phyloP scores from a whole-genome alignment of 2,888 invertebrate genomes.

The Sylvicola cinctus region DNA sequence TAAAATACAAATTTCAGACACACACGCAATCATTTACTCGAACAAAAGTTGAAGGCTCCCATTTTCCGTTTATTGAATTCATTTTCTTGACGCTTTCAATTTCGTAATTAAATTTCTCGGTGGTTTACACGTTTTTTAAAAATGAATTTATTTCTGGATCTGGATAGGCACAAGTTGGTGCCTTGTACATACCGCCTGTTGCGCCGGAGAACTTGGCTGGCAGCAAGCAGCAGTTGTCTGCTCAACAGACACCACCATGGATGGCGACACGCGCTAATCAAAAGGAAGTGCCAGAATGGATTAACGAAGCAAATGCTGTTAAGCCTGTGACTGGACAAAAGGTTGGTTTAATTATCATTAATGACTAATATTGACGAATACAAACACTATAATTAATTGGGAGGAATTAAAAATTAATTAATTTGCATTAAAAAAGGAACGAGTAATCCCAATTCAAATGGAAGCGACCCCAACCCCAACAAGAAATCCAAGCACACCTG shows the following conservation, averaged over 20 bases:
- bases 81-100: too few relatives aligned
- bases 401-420: not conserved
- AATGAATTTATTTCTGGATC: too few relatives aligned
- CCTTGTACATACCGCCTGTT: slow-evolving; percentile 34
- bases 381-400: too few relatives aligned
- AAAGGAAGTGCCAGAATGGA: slow-evolving; percentile 22
- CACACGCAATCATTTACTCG: too few relatives aligned
- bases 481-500: slow-evolving; percentile 14
- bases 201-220: slow-evolving; percentile 19
- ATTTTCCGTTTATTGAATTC: too few relatives aligned
- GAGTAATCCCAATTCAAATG: slow-evolving; percentile 23
- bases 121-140: slow-evolving; percentile 3
- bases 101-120: too few relatives aligned
- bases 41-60: too few relatives aligned
- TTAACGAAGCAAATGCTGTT: slow-evolving; percentile 7
- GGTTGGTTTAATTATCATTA: not conserved
- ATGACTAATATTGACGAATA: too few relatives aligned
- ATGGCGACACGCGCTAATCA: slow-evolving; percentile 11
- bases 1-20: too few relatives aligned
- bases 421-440: slow-evolving; percentile 15
- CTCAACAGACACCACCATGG: slow-evolving; percentile 9
- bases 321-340: not conserved
- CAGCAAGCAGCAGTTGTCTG: slow-evolving; percentile 8
- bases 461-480: slow-evolving; percentile 17
- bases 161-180: slow-evolving; percentile 24